Conservation (phyloP, 2,113 vertebrate genomes). For the Hydrochoerus hydrochaeris region DNA sequence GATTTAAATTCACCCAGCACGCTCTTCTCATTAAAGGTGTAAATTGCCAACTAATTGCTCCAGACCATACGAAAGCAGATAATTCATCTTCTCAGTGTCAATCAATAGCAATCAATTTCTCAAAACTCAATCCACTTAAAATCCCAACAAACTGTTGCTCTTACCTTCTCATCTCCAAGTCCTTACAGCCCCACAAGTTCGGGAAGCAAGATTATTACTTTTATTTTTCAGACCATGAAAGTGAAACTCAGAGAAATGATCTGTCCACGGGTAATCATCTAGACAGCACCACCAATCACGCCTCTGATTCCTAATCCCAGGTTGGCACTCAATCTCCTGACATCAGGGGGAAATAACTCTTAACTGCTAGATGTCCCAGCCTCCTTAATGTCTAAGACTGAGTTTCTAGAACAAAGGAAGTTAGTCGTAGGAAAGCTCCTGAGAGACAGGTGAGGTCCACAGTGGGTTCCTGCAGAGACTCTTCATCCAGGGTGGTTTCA, state of each 20-base stretch:
- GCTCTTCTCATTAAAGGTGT: conserved; percentile 58
- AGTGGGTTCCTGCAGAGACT: not conserved
- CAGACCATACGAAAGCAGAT: conserved; percentile 14
- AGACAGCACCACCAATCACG: not conserved
- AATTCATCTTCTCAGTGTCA: conserved; percentile 59
- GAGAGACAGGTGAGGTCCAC: not conserved
- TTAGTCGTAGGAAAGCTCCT: not conserved
- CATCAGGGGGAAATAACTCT: not conserved
- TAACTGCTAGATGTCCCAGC: not conserved
- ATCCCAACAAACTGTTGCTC: not conserved
- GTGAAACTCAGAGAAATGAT: not conserved
- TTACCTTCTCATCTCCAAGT: not conserved
- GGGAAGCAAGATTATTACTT: not conserved
- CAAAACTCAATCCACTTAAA: conserved; percentile 30
- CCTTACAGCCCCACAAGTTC: not conserved
- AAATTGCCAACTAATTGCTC: conserved; percentile 62
- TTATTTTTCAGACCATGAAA: not conserved
- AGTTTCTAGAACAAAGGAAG: not conserved
- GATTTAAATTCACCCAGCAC: not conserved
- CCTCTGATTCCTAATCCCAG: not conserved
- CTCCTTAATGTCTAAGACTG: not conserved
- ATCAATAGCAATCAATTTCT: conserved; percentile 53
- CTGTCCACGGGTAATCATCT: not conserved
- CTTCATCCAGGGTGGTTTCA: not conserved
- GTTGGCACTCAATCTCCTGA: not conserved